Base-by-base conservation (phyloP, 1,140 invertebrate genomes). In the Drosophila ironensis region DNA sequence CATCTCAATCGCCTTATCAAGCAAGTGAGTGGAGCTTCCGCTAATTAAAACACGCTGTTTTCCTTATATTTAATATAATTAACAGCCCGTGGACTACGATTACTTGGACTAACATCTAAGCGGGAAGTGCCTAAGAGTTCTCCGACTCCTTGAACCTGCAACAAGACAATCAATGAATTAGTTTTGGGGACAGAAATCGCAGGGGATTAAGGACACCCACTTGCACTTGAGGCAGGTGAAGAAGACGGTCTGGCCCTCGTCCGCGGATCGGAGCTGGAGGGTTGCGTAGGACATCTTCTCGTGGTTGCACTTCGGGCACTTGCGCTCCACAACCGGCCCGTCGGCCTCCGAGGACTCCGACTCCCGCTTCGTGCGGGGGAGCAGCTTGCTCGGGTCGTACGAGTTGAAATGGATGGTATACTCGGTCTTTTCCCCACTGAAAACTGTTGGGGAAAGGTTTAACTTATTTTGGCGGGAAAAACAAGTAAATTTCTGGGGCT, bases 161-260 rank as follows among this genome's bases (percentile, higher is more conserved):
- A 33, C 14, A 12, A 12, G 11, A 33, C 11, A 33, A 12, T 33
- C 5, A 33, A 33, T n/a, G 30, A 2, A 1, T 33, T 12, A 33
- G 30, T 33, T 33, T 33, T 33, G 11, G 30, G 28, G 1, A 33
- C 11, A 33, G 7, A n/a, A 33, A 33, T 4, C 7, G 2, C 1
- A 3, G 11, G 4, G 1, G 1, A 12, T n/a, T n/a, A n/a, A n/a
- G n/a, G n/a, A 33, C 14, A 33, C 33, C 7, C 14, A 37, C 33
- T 37, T 37, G 96, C 98, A 99, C 82, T 96, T 95, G 14, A 95
- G 93, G 92, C 98, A 99, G 2, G 97, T 98, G 72, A 98, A 99
- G 91, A 99, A 99, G 3, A 99, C 97, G 8, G 98, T 99, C 91
- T 99, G 98, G 0, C 98, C 98, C 95, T 99, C 98, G 94, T 99